Conservation (phyloP, 1,140 invertebrate genomes). For the Parasteatoda tepidariorum region DNA sequence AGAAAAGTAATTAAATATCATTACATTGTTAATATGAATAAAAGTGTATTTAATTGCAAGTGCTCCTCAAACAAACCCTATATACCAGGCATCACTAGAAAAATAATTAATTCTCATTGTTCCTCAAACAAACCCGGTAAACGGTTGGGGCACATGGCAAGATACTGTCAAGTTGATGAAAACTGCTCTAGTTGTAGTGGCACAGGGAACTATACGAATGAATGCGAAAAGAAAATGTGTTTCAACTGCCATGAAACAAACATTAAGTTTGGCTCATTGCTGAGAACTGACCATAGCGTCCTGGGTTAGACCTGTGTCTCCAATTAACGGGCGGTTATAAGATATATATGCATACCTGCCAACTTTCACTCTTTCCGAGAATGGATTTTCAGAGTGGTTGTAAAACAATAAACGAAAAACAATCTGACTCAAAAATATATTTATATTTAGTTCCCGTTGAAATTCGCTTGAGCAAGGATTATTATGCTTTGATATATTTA, state of each 20-base stretch:
- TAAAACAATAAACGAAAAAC: too few species aligned
- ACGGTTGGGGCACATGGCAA: background rate
- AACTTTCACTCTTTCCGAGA: too few species aligned
- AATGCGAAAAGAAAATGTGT: background rate
- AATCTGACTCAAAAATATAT: too few species aligned
- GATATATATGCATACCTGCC: too few species aligned
- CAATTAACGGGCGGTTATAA: too few species aligned
- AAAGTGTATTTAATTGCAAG: background rate
- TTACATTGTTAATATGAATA: background rate
- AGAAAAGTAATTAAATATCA: background rate
- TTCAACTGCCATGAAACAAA: background rate
- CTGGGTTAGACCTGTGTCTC: too few species aligned
- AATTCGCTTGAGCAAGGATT: too few species aligned
- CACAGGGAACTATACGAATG: background rate
- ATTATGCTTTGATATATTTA: too few species aligned
- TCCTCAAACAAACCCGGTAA: constrained; percentile 42
- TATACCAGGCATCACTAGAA: constrained; percentile 45
- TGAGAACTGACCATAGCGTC: too few species aligned
- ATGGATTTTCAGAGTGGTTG: too few species aligned
- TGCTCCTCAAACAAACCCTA: constrained; percentile 27
- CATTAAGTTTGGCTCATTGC: too few species aligned
- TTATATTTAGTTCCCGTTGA: too few species aligned
- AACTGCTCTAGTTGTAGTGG: background rate
- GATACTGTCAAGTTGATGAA: background rate
- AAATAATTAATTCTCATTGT: background rate